phyloP scores from a whole-genome alignment of 2,888 invertebrate genomes.

The Hemithea aestivaria region DNA sequence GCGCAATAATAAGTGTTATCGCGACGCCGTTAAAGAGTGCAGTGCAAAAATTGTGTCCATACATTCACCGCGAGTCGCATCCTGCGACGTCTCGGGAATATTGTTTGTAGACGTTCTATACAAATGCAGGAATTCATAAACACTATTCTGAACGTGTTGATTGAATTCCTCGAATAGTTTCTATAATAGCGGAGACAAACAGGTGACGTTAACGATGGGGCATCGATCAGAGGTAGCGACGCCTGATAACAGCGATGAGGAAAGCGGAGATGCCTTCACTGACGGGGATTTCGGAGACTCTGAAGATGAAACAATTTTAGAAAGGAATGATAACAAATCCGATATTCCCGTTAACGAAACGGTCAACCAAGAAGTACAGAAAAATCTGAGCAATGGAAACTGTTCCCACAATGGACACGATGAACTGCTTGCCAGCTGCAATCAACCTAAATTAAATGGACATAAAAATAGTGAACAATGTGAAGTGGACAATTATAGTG shows the following conservation, averaged over 20 bases:
- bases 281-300: slow-evolving; percentile 70
- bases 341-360: slow-evolving; percentile 59
- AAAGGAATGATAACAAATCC: slow-evolving; percentile 33
- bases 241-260: slow-evolving; percentile 64
- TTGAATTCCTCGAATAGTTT: slow-evolving; percentile 45
- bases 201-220: slow-evolving; percentile 53
- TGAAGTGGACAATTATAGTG: slow-evolving; percentile 39
- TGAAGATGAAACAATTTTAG: slow-evolving; percentile 55
- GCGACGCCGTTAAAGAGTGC: slow-evolving; percentile 42
- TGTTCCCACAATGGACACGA: slow-evolving; percentile 29
- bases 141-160: slow-evolving; percentile 40
- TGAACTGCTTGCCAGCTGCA: slow-evolving; percentile 18
- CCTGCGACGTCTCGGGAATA: slow-evolving; percentile 30
- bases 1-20: slow-evolving; percentile 49
- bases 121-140: slow-evolving; percentile 52
- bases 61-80: slow-evolving; percentile 44
- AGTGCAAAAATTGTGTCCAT: slow-evolving; percentile 55
- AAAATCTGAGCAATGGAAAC: slow-evolving; percentile 34
- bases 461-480: slow-evolving; percentile 40
- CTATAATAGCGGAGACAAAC: slow-evolving; percentile 34
- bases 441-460: slow-evolving; percentile 39
- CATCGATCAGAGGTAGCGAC: slow-evolving; percentile 52
- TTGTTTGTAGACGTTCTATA: slow-evolving; percentile 39
- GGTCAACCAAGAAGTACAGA: slow-evolving; percentile 48
- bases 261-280: slow-evolving; percentile 68